Conservation (phyloP, 1,140 invertebrate genomes). For the Anthonomus grandis region DNA sequence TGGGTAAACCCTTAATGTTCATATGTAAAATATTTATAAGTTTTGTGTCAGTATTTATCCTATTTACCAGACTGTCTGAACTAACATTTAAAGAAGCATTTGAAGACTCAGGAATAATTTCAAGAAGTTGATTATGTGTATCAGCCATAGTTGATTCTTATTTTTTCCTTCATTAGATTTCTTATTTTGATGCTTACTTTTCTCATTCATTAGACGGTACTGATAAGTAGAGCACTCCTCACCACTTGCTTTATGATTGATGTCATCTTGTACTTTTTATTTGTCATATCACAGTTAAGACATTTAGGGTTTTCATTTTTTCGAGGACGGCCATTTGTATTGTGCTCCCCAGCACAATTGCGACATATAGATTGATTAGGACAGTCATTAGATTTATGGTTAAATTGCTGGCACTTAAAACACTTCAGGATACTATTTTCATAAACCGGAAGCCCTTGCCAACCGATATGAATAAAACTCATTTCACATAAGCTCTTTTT, state of each 20-base stretch:
- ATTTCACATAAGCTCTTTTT: no score
- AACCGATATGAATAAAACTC: not conserved
- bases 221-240: not conserved
- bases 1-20: not conserved
- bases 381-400: not conserved
- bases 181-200: no score
- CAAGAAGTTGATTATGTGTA: not conserved
- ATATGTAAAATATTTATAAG: conserved; percentile 1
- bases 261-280: not conserved
- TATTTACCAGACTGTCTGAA: not conserved
- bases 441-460: not conserved
- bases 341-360: not conserved
- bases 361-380: not conserved
- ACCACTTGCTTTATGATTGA: not conserved
- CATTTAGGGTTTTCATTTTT: not conserved
- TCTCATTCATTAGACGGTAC: not conserved
- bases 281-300: not conserved
- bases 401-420: conserved; percentile 4
- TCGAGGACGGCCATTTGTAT: not conserved
- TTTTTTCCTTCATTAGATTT: no score
- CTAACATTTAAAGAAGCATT: not conserved
- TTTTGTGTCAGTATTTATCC: not conserved
- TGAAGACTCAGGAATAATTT: not conserved
- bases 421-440: conserved; percentile 5
- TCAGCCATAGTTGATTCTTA: conserved; percentile 3